Conservation (phyloP, 2,113 vertebrate genomes). For the Cyprinodon tularosa region DNA sequence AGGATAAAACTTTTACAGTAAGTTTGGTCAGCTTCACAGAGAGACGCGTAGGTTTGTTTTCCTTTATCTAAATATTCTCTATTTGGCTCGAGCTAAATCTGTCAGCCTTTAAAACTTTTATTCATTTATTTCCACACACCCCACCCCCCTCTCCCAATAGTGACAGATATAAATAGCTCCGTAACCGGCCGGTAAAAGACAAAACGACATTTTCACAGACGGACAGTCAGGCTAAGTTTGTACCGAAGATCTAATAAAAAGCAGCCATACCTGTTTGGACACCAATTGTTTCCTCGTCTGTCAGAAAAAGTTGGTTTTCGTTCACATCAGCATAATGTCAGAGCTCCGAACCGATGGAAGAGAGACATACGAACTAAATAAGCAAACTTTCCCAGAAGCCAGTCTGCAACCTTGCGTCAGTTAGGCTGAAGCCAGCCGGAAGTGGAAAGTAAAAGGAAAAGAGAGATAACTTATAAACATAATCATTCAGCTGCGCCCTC, state of each 20-base stretch:
- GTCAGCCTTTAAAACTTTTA: too few species aligned
- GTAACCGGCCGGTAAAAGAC: background rate
- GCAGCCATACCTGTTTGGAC: background rate
- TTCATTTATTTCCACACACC: too few species aligned
- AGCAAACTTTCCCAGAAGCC: background rate
- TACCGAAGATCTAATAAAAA: background rate
- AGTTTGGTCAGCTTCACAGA: too few species aligned
- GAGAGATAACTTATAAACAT: background rate
- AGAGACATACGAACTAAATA: background rate
- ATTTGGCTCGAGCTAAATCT: too few species aligned
- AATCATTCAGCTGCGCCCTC: background rate
- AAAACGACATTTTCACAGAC: background rate
- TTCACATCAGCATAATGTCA: background rate
- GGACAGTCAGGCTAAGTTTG: too few species aligned
- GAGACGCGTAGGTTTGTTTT: too few species aligned
- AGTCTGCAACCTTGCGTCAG: background rate
- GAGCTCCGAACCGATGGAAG: background rate
- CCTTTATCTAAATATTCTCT: too few species aligned
- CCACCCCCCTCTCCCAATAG: too few species aligned
- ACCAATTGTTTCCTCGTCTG: background rate
- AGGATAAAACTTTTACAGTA: too few species aligned
- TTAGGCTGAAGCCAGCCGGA: background rate
- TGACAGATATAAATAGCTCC: too few species aligned
- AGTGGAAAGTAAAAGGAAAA: background rate
- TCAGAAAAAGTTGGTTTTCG: background rate